Conservation (phyloP, 2,797 vertebrate genomes). For the Premnoplex brunnescens region DNA sequence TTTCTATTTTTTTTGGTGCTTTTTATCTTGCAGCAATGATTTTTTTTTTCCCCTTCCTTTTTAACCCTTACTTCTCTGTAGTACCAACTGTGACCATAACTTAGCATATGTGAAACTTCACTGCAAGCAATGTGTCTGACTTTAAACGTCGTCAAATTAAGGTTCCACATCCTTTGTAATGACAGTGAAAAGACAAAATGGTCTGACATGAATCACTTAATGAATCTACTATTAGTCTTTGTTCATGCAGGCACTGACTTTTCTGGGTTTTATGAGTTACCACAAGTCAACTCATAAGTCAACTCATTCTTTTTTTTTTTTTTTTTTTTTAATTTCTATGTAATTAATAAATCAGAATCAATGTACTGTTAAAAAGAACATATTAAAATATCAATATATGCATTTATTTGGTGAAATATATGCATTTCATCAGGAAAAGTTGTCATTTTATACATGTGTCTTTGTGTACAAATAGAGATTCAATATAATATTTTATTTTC, state of each 20-base stretch:
- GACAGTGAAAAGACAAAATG: neutral
- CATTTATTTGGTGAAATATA: neutral
- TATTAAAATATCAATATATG: neutral
- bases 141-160: neutral
- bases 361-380: accelerated
- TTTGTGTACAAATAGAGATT: neutral
- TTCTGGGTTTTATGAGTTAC: neutral
- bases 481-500: neutral
- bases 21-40: neutral
- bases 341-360: neutral
- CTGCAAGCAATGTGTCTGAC: neutral
- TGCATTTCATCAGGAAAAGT: accelerated
- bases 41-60: neutral
- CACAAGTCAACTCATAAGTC: accelerated
- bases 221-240: neutral
- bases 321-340: neutral
- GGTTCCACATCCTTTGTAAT: neutral
- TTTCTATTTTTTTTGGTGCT: neutral
- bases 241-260: neutral
- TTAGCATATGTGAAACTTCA: neutral
- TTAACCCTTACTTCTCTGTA: neutral
- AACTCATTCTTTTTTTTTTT: accelerated
- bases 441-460: neutral
- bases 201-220: neutral
- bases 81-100: neutral